These are phyloP conservation scores for Margarornis squamiger DNA, from an alignment of 2,797 vertebrate genomes.

Conservation along the genomic window DNA sequence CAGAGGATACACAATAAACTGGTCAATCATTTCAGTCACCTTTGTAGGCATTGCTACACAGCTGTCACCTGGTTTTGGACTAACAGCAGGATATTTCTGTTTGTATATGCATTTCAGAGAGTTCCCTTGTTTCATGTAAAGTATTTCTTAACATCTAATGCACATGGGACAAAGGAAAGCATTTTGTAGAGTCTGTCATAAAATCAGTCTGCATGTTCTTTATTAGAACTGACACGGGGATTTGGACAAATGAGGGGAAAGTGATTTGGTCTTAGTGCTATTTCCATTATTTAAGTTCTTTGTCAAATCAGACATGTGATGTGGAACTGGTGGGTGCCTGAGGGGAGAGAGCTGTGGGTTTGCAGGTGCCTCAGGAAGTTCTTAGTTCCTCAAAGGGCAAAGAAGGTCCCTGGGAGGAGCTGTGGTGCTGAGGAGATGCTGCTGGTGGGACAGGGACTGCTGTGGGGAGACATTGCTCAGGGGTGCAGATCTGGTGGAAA, in stretches of 20 bases:
- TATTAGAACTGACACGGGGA: background rate
- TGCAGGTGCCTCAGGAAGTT: background rate
- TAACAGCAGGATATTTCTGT: background rate
- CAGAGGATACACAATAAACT: background rate
- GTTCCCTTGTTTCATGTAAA: background rate
- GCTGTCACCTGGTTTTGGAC: background rate
- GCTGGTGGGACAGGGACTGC: background rate
- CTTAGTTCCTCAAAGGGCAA: background rate
- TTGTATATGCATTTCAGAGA: background rate
- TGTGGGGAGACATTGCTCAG: fast-evolving
- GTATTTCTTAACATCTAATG: background rate
- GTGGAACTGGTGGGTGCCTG: background rate
- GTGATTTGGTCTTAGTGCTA: background rate
- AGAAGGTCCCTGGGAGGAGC: background rate
- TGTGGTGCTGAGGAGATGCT: background rate
- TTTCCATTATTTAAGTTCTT: background rate
- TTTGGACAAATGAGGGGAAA: background rate
- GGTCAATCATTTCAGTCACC: background rate
- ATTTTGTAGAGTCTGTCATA: background rate
- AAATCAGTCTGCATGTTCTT: background rate
- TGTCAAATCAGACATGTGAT: background rate
- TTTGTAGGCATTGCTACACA: background rate
- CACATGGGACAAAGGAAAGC: background rate
- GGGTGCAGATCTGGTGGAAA: background rate
- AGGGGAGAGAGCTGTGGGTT: background rate